These are phyloP conservation scores for Biston betularia DNA, from an alignment of 2,888 invertebrate species.

Conservation along the genomic window DNA sequence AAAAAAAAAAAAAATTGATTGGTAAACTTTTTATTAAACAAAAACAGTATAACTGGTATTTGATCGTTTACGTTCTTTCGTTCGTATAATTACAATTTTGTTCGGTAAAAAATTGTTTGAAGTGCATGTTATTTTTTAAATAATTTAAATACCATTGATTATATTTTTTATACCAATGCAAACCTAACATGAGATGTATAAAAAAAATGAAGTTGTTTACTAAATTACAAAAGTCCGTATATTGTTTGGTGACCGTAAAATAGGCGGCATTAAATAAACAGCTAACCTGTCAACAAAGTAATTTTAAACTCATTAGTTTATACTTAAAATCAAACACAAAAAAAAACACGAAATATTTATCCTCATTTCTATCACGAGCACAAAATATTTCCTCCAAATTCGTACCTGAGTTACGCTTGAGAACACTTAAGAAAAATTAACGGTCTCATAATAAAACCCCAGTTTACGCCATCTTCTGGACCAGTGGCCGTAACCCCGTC, in stretches of 20 bases:
- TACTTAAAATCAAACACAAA: slow-evolving; percentile 5
- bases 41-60: no score
- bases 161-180: no score
- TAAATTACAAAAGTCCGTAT: neutral
- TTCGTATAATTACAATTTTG: no score
- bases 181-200: neutral
- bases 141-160: no score
- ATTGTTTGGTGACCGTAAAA: neutral
- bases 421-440: slow-evolving; percentile 25
- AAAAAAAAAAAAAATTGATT: no score
- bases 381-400: slow-evolving; percentile 6
- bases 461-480: slow-evolving; percentile 35
- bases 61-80: no score
- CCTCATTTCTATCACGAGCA: neutral
- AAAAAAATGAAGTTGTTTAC: neutral
- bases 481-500: slow-evolving; percentile 23
- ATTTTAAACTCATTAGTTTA: slow-evolving; percentile 19
- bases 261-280: neutral
- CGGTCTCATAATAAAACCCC: slow-evolving; percentile 9
- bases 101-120: no score
- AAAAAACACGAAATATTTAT: neutral
- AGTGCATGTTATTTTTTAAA: no score
- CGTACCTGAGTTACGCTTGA: slow-evolving; percentile 18
- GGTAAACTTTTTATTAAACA: no score
- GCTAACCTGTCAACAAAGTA: slow-evolving; percentile 9